A percentile compares a stretch with the other conserved stretches of the same genome.
Conservation (phyloP, 2,797 vertebrate species). For the Sebastes itinus region DNA sequence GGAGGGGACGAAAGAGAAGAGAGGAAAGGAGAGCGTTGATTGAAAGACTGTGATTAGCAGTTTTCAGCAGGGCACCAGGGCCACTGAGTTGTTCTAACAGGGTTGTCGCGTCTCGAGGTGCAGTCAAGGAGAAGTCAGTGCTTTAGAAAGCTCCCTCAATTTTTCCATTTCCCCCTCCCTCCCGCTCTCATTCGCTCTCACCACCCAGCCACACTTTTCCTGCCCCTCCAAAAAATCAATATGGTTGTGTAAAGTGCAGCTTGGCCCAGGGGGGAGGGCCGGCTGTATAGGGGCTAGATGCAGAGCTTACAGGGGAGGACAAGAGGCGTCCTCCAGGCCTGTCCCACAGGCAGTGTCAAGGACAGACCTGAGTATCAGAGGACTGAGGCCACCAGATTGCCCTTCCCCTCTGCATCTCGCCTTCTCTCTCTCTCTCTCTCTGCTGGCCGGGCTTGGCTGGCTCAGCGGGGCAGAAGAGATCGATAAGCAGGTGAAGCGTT, state of each 20-base stretch:
- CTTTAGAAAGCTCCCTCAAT: conserved; percentile 73
- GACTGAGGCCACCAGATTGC: conserved; percentile 58
- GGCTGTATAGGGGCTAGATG: conserved; percentile 59
- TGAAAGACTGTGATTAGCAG: conserved; percentile 81
- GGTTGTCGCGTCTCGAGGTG: conserved; percentile 72
- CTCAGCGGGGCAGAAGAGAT: conserved; percentile 76
- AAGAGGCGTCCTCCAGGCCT: conserved; percentile 71
- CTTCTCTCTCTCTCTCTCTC: conserved; percentile 51
- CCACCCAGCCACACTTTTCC: conserved; percentile 71
- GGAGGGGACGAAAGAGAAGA: conserved; percentile 29
- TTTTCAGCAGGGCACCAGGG: conserved; percentile 63
- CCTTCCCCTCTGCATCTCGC: conserved; percentile 47
- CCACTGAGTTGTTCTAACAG: conserved; percentile 72
- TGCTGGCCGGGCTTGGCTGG: conserved; percentile 46
- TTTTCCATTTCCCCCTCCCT: conserved; percentile 45
- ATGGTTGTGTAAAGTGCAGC: conserved; percentile 84
- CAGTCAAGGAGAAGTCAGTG: conserved; percentile 83
- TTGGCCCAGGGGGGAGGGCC: conserved; percentile 70
- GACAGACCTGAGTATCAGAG: conserved; percentile 79
- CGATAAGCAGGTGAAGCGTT: conserved; percentile 87
- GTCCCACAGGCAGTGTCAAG: conserved; percentile 82
- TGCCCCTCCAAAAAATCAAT: conserved; percentile 84
- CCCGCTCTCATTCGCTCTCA: conserved; percentile 28
- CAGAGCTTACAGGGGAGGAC: conserved; percentile 55
- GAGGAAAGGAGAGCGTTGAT: conserved; percentile 65